Conservation (phyloP, 2,113 vertebrate species). For the Lophura nycthemera region DNA sequence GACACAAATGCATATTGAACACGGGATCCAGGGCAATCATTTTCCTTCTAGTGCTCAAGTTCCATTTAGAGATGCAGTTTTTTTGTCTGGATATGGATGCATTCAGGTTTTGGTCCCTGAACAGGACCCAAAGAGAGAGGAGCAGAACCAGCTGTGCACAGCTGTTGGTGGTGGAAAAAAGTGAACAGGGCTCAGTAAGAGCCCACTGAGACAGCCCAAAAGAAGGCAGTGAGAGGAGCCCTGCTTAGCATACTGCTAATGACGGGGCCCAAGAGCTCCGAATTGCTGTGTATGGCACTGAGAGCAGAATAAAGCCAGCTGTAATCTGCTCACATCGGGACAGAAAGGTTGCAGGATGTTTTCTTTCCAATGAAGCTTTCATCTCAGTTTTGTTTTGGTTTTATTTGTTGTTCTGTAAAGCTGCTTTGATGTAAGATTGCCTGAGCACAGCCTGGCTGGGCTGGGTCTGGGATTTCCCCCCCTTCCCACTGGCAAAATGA, state of each 20-base stretch:
- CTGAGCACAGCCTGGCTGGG: not conserved
- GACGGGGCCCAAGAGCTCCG: slow-evolving; percentile 2
- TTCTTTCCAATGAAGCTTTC: slow-evolving; percentile 19
- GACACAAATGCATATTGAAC: not conserved
- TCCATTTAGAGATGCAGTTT: not conserved
- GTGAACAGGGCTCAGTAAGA: not conserved
- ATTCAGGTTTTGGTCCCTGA: not conserved
- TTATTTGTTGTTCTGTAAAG: not conserved
- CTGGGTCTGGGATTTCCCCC: not conserved
- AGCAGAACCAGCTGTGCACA: not conserved
- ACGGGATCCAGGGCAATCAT: too few relatives aligned
- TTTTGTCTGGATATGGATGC: not conserved
- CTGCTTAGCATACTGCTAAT: not conserved
- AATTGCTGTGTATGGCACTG: not conserved
- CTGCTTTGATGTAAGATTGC: slow-evolving; percentile 32
- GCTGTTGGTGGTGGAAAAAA: not conserved
- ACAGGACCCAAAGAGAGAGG: not conserved
- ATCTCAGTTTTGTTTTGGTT: not conserved
- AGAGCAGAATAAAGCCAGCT: slow-evolving; percentile 1
- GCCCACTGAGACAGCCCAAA: not conserved
- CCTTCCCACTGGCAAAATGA: rapidly evolving
- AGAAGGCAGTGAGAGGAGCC: not conserved
- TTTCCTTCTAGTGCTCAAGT: not conserved
- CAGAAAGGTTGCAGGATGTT: not conserved
- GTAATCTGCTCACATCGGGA: not conserved